Evolutionary conservation across 2,797 vertebrate species (phyloP), one percentile per base, ranked within the genome.

Genomic region (Phylloscopus collybita): DNA sequence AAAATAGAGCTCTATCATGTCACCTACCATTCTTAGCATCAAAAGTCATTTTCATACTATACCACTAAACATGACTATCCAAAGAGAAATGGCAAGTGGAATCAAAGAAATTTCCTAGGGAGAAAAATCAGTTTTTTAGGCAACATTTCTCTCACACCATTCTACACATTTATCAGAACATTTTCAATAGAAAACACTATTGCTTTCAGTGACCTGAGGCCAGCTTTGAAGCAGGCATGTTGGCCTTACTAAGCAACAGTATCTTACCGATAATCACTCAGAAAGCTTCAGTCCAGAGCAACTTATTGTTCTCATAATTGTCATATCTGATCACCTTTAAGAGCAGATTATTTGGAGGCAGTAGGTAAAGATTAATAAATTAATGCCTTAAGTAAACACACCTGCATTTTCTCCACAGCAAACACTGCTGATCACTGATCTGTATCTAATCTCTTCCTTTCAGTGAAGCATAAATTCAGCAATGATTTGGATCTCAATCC

Each of bases 301-400:
- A 66, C 45, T 83, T 78, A 88, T 36, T 80, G 36, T 74, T 80
- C 56, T 88, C 56, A 42, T 62, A 62, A 65, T 40, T 75, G n/a
- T 54, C 19, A 4, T 59, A 66, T 59, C 50, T 83, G 44, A 69
- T 47, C 64, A 66, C 51, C 26, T 81, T 89, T 73, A 76, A 79
- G 32, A 75, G 32, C 21, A 88, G 67, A 81, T 70, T 88, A 84
- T 79, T 91, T 89, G 56, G 36, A 86, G 88, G 70, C 80, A 85
- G 44, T 66, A 86, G 70, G 80, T 91, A 80, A 92, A 93, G 51
- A 81, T 95, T 95, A 92, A 90, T 90, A 81, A 93, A 86, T 74
- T 84, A 92, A 90, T n/a, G 26, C 79, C 79, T 75, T 91, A 76
- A 91, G 36, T 78, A 92, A 95, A 91, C 40, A 90, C 80, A 96